phyloP scores from a whole-genome alignment of 1,140 invertebrate genomes.

The Aphaenogaster ashmeadi region DNA sequence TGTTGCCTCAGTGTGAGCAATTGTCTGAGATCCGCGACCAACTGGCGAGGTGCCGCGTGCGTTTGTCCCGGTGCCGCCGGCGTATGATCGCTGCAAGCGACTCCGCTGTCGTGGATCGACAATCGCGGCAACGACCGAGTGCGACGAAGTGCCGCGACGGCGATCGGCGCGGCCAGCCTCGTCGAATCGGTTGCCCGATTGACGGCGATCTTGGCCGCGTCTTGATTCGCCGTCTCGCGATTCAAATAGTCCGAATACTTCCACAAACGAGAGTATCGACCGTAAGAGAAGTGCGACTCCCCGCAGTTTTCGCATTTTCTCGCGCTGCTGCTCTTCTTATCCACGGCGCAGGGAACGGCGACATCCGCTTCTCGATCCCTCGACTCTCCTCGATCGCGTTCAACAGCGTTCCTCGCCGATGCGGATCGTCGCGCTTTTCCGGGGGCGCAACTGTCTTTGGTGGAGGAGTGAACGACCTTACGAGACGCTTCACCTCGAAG shows the following conservation, averaged over 20 bases:
- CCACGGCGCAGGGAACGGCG: not conserved
- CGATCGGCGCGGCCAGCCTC: slow-evolving; percentile 59
- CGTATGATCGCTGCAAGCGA: slow-evolving; percentile 79
- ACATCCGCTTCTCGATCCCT: slow-evolving; percentile 4
- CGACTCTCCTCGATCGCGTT: not conserved
- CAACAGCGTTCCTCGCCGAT: slow-evolving; percentile 62
- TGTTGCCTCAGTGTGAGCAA: slow-evolving; percentile 90
- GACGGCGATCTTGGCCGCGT: not conserved
- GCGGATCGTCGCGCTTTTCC: slow-evolving; percentile 41
- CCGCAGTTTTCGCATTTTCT: slow-evolving; percentile 66
- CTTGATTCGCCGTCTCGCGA: slow-evolving; percentile 9
- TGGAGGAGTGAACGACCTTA: slow-evolving; percentile 59
- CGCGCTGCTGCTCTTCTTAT: not conserved
- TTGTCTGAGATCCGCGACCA: slow-evolving; percentile 88
- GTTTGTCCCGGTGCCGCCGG: slow-evolving; percentile 74
- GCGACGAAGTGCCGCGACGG: slow-evolving; percentile 73
- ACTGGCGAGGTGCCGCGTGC: slow-evolving; percentile 75
- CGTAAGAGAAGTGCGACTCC: slow-evolving; percentile 30
- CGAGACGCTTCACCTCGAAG: slow-evolving; percentile 33
- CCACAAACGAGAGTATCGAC: slow-evolving; percentile 20
- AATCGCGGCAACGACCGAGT: slow-evolving; percentile 82
- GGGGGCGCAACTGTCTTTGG: slow-evolving; percentile 2
- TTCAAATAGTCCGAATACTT: slow-evolving; percentile 44
- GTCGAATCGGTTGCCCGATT: slow-evolving; percentile 20
- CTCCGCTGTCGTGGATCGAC: slow-evolving; percentile 81